Percentiles rank a stretch among this genome's conserved stretches.
Evolutionary conservation across 2,797 vertebrate species (phyloP).

Genomic region (Peromyscus attwateri): DNA sequence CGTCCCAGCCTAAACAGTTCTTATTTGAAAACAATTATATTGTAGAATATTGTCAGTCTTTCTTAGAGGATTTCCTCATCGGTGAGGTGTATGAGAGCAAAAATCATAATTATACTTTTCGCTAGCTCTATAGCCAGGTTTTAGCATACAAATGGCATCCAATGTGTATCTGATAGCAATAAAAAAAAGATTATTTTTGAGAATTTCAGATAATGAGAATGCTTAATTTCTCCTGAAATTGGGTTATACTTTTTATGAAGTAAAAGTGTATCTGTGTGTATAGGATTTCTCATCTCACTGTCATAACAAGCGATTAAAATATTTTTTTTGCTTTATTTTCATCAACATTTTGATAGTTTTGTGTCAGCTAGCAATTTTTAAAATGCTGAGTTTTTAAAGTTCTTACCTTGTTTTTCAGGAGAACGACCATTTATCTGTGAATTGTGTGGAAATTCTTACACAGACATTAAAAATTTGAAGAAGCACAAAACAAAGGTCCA

Average conservation of each 20-base stretch:
- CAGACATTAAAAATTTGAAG: constrained; percentile 97
- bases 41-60: constrained; percentile 32
- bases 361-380: constrained; percentile 46
- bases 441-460: constrained; percentile 97
- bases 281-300: constrained; percentile 48
- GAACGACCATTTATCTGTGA: constrained; percentile 97
- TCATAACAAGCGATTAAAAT: constrained; percentile 55
- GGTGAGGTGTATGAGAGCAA: constrained; percentile 30
- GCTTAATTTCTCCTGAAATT: constrained; percentile 22
- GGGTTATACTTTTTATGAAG: constrained; percentile 16
- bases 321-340: constrained; percentile 42
- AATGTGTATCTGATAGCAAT: constrained; percentile 55
- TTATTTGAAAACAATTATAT: neutral
- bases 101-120: neutral
- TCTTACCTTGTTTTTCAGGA: constrained; percentile 88
- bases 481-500: constrained; percentile 98
- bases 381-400: constrained; percentile 74
- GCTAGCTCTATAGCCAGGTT: neutral
- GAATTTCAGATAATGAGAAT: constrained; percentile 62
- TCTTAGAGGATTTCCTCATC: constrained; percentile 55
- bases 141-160: constrained; percentile 44
- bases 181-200: constrained; percentile 43
- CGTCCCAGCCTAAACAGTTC: neutral
- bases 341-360: constrained; percentile 66
- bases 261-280: neutral